These are phyloP conservation scores for Xenus cinereus DNA, from an alignment of 2,113 vertebrate genomes.

Conservation along the genomic window DNA sequence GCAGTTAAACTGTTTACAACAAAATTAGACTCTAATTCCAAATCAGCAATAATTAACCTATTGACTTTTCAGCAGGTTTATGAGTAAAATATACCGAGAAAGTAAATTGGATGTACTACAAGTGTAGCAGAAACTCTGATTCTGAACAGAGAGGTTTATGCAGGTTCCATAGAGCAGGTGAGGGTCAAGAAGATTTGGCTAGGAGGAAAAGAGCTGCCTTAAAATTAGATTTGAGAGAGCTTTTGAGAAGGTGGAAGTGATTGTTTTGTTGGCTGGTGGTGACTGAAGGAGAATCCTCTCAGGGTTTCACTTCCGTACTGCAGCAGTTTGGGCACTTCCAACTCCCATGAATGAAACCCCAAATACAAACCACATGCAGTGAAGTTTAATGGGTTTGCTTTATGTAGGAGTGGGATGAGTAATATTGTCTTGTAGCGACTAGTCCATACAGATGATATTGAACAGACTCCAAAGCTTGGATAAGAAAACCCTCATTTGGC, in stretches of 20 bases:
- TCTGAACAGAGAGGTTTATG: not conserved
- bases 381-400: constrained; percentile 34
- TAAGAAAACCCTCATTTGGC: constrained; percentile 15
- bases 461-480: constrained; percentile 18
- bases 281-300: not conserved
- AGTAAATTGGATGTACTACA: not conserved
- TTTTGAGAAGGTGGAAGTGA: not conserved
- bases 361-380: constrained; percentile 42
- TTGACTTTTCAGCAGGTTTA: not conserved
- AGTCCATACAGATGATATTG: not conserved
- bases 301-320: not conserved
- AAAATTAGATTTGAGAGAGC: not conserved
- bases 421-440: constrained; percentile 30
- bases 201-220: not conserved
- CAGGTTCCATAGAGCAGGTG: not conserved
- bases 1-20: constrained; percentile 7
- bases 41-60: not conserved
- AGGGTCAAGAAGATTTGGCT: not conserved
- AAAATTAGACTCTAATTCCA: constrained; percentile 7
- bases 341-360: constrained; percentile 23
- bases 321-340: constrained; percentile 13
- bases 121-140: not conserved
- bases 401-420: not conserved
- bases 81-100: not conserved
- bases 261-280: not conserved